A percentile compares a stretch with the other conserved stretches of the same genome.
These are phyloP conservation scores for Acomys russatus DNA, from an alignment of 2,797 vertebrate species.

Conservation along the genomic window DNA sequence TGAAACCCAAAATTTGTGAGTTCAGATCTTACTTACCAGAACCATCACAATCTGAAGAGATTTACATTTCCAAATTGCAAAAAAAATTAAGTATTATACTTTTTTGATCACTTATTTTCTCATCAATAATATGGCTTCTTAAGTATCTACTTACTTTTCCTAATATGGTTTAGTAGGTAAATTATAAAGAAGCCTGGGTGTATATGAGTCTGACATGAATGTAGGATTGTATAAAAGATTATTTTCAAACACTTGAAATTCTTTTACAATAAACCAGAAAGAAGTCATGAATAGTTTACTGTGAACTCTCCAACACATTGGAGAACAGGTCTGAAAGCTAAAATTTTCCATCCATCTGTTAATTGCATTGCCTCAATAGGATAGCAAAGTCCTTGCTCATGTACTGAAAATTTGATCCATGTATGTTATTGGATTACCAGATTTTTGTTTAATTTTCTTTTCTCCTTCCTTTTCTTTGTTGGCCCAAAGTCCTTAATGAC, in stretches of 20 bases:
- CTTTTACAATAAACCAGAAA: background rate
- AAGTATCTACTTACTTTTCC: background rate
- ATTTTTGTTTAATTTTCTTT: background rate
- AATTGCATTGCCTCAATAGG: background rate
- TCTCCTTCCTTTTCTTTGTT: background rate
- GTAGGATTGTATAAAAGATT: background rate
- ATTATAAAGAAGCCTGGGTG: background rate
- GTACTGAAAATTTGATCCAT: background rate
- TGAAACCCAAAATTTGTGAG: background rate
- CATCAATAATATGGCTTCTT: background rate
- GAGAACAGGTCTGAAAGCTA: background rate
- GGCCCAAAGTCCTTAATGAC: background rate
- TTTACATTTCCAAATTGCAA: conserved; percentile 26
- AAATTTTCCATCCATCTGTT: background rate
- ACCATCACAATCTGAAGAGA: background rate
- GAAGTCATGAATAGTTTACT: background rate
- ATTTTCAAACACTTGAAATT: background rate
- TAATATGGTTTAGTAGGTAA: background rate
- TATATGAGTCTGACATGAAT: background rate
- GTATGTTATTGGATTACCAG: background rate
- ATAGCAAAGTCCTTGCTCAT: background rate
- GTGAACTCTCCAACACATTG: background rate
- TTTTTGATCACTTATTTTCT: background rate
- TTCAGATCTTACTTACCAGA: conserved; percentile 21
- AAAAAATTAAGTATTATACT: background rate